These are phyloP conservation scores for Blastobasis lacticolella DNA, from an alignment of 2,888 invertebrate species.

Conservation along the genomic window DNA sequence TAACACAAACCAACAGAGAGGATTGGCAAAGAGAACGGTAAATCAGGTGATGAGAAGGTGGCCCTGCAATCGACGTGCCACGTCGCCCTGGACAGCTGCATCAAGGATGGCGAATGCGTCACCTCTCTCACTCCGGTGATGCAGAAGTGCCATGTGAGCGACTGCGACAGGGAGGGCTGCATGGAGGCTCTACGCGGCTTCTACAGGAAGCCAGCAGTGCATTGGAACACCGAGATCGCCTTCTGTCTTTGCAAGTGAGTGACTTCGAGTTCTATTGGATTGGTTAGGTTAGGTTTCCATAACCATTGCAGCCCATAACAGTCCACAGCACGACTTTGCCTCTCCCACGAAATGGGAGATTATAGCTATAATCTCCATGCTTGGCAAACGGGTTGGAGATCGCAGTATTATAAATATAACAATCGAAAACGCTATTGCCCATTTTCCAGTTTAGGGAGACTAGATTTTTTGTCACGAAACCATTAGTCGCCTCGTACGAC, in stretches of 20 bases:
- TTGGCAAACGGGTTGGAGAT: no score
- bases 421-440: no score
- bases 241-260: constrained; percentile 95
- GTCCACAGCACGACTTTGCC: no score
- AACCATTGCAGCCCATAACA: no score
- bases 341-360: no score
- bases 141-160: constrained; percentile 81
- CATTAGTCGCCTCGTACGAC: no score
- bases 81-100: constrained; percentile 86
- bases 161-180: constrained; percentile 89
- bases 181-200: constrained; percentile 90
- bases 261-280: neutral
- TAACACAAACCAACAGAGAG: constrained; percentile 63
- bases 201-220: constrained; percentile 85
- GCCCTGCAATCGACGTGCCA: constrained; percentile 90
- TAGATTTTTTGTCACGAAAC: no score
- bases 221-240: constrained; percentile 91
- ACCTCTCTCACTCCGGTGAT: constrained; percentile 87
- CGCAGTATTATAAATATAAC: no score
- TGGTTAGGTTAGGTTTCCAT: no score
- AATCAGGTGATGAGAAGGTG: constrained; percentile 71
- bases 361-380: no score
- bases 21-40: constrained; percentile 72
- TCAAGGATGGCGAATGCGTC: constrained; percentile 87
- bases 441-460: no score